Conservation (phyloP, 2,113 vertebrate species). For the Cnemophilus loriae region DNA sequence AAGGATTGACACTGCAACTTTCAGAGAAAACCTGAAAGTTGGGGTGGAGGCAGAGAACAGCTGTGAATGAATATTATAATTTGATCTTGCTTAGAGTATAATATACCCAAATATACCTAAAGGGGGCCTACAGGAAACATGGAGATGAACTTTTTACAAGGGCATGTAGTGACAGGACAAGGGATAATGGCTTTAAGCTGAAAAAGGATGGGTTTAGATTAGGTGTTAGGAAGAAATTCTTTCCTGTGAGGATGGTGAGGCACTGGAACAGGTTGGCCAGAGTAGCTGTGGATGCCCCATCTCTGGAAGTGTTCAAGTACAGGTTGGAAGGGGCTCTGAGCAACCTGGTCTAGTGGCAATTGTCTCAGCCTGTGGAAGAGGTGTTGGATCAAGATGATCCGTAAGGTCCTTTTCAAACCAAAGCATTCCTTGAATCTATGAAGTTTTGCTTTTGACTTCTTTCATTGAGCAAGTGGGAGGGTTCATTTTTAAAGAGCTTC, state of each 20-base stretch:
- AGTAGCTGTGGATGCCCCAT: not conserved
- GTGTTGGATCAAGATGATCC: not conserved
- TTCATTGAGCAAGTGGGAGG: not conserved
- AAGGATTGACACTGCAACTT: not conserved
- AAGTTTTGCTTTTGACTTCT: not conserved
- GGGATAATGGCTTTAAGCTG: not conserved
- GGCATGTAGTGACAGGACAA: not conserved
- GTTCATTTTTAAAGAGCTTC: not conserved
- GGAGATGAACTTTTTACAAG: not conserved
- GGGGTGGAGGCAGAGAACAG: not conserved
- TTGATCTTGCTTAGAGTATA: not conserved
- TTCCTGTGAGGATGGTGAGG: not conserved
- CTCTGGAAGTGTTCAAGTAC: not conserved
- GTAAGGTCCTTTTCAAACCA: not conserved
- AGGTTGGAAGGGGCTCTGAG: not conserved
- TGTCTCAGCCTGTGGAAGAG: not conserved
- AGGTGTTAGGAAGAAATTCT: not conserved
- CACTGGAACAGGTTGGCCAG: not conserved
- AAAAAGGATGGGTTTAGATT: not conserved
- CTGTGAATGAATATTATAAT: not conserved
- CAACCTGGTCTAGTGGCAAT: rapidly evolving
- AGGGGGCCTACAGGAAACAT: not conserved
- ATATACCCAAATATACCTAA: not conserved
- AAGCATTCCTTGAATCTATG: not conserved
- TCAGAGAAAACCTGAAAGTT: not conserved